Conservation (phyloP, 2,797 vertebrate genomes). For the Amphiprion clarkii region DNA sequence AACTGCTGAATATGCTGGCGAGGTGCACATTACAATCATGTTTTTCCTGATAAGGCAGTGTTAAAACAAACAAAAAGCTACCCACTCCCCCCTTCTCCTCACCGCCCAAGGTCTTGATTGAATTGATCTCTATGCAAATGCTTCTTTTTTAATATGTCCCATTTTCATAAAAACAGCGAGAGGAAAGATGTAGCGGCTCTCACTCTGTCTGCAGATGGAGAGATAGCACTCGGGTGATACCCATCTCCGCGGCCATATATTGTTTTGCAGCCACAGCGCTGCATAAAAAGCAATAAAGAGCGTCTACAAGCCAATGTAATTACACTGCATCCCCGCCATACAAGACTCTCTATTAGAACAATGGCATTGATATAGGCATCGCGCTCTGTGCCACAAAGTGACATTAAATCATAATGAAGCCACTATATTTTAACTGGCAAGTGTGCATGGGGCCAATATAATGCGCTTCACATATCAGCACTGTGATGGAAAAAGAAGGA, state of each 20-base stretch:
- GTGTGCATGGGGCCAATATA: slow-evolving; percentile 63
- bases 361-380: slow-evolving; percentile 63
- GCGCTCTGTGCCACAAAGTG: slow-evolving; percentile 62
- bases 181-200: slow-evolving; percentile 58
- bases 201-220: slow-evolving; percentile 69
- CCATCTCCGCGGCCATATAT: slow-evolving; percentile 72
- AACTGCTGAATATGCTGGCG: slow-evolving; percentile 73
- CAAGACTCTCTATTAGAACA: slow-evolving; percentile 76
- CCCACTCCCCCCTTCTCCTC: slow-evolving; percentile 33
- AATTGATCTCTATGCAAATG: slow-evolving; percentile 83
- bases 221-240: slow-evolving; percentile 73
- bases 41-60: slow-evolving; percentile 77
- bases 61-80: slow-evolving; percentile 77
- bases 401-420: slow-evolving; percentile 81
- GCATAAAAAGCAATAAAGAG: slow-evolving; percentile 83
- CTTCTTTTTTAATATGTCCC: slow-evolving; percentile 73
- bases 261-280: slow-evolving; percentile 64
- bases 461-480: slow-evolving; percentile 53
- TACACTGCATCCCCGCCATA: slow-evolving; percentile 72
- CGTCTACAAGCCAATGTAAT: slow-evolving; percentile 81
- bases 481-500: slow-evolving; percentile 41
- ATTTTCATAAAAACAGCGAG: slow-evolving; percentile 76
- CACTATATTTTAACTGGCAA: slow-evolving; percentile 76
- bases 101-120: slow-evolving; percentile 76
- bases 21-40: slow-evolving; percentile 81